These are phyloP conservation scores for Lophochroa leadbeateri DNA, from an alignment of 2,113 vertebrate species.

Conservation along the genomic window DNA sequence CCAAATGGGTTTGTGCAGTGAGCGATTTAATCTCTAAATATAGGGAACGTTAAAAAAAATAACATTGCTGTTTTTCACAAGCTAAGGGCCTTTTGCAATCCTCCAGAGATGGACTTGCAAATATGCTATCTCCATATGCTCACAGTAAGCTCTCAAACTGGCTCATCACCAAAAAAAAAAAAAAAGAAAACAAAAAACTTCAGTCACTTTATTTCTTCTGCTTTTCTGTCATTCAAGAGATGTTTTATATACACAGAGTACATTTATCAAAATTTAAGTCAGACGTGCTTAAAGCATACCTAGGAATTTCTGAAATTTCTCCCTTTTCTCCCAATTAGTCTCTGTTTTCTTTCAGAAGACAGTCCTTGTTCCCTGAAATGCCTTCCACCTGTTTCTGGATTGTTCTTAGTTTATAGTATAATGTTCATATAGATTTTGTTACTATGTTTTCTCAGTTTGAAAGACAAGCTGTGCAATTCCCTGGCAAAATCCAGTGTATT, in stretches of 20 bases:
- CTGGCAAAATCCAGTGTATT: neutral
- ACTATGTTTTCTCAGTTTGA: neutral
- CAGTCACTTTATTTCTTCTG: slow-evolving; percentile 69
- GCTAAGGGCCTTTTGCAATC: slow-evolving; percentile 87
- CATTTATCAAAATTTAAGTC: slow-evolving; percentile 62
- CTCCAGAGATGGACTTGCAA: slow-evolving; percentile 96
- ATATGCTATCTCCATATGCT: slow-evolving; percentile 92
- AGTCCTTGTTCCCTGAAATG: neutral
- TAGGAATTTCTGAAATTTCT: slow-evolving; percentile 26
- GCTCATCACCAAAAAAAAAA: slow-evolving; percentile 75
- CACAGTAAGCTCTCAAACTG: slow-evolving; percentile 85
- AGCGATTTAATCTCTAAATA: slow-evolving; percentile 99
- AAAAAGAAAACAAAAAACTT: slow-evolving; percentile 58
- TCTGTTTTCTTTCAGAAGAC: neutral
- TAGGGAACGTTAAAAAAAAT: slow-evolving; percentile 98
- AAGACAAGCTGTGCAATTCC: neutral
- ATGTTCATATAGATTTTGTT: neutral
- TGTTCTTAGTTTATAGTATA: neutral
- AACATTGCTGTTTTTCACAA: slow-evolving; percentile 91
- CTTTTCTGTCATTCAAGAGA: slow-evolving; percentile 71
- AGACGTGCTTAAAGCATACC: neutral
- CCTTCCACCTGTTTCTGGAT: neutral
- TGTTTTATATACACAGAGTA: slow-evolving; percentile 60
- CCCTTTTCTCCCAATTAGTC: slow-evolving; percentile 11
- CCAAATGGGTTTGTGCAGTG: slow-evolving; percentile 99